Percentiles rank a stretch among this genome's conserved stretches.
These are phyloP conservation scores for Zalophus californianus DNA, from an alignment of 2,797 vertebrate genomes.

Conservation along the genomic window DNA sequence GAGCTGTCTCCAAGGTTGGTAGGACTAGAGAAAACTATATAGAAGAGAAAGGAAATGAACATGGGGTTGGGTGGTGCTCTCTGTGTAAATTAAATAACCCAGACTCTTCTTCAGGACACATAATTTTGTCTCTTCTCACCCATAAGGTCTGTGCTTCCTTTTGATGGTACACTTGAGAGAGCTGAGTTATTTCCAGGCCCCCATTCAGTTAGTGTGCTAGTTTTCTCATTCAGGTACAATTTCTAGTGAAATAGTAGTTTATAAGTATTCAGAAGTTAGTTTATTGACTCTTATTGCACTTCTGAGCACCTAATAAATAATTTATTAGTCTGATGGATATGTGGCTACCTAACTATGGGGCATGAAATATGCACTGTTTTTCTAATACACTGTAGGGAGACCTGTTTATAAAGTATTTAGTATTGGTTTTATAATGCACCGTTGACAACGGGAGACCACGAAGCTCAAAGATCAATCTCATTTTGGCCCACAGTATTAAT, in stretches of 20 bases:
- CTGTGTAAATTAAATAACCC: conserved; percentile 41
- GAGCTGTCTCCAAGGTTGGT: conserved; percentile 1
- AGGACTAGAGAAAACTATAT: neutral
- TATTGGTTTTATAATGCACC: conserved; percentile 92
- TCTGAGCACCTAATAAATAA: conserved; percentile 90
- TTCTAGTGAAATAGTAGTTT: conserved; percentile 85
- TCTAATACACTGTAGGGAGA: conserved; percentile 90
- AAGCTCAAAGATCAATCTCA: conserved; percentile 91
- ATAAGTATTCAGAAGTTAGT: conserved; percentile 88
- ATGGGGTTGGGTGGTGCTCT: neutral
- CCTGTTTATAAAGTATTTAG: conserved; percentile 93
- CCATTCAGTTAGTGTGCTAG: conserved; percentile 52
- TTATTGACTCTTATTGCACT: conserved; percentile 89
- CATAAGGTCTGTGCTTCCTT: neutral
- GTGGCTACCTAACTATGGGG: conserved; percentile 90
- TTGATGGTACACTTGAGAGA: neutral
- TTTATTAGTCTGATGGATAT: conserved; percentile 91
- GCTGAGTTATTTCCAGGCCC: neutral
- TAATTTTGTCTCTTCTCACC: neutral
- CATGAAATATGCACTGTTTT: conserved; percentile 91
- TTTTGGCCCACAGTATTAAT: conserved; percentile 89
- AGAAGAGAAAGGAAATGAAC: conserved; percentile 31
- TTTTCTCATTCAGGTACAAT: conserved; percentile 72
- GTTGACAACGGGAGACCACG: conserved; percentile 90
- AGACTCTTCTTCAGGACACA: neutral